These are phyloP conservation scores for Metopolophium dirhodum DNA, from an alignment of 1,140 invertebrate species.

Conservation along the genomic window DNA sequence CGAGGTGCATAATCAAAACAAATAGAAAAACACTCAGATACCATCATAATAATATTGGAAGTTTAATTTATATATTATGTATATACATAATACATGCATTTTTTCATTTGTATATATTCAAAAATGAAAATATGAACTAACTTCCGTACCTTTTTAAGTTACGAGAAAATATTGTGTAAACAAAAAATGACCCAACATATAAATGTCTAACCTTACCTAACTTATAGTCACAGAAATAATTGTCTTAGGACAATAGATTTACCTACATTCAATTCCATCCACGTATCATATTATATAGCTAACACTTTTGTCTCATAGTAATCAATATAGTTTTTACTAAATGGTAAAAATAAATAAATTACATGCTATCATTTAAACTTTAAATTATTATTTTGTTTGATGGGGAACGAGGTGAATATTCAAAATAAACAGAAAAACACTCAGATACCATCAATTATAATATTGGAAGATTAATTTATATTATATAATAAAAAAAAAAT, in stretches of 20 bases:
- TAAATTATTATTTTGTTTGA: conserved; percentile 31
- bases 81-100: neutral
- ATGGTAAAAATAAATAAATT: neutral
- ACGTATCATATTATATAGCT: no score
- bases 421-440: conserved; percentile 34
- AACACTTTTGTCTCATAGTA: no score
- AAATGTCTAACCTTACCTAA: neutral
- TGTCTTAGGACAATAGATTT: neutral
- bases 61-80: neutral
- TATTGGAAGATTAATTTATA: conserved; percentile 24
- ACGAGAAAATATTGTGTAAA: no score
- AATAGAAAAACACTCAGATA: conserved; percentile 47
- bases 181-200: neutral
- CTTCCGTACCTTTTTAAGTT: neutral
- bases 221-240: neutral
- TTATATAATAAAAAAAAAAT: neutral
- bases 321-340: neutral
- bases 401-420: conserved; percentile 55
- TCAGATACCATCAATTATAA: conserved; percentile 51
- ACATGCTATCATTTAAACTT: neutral
- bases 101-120: conserved; percentile 8
- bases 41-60: conserved; percentile 38
- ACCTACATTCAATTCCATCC: neutral
- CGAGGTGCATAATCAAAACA: conserved; percentile 22
- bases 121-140: neutral